A percentile compares a stretch with the other conserved stretches of the same genome.
These are phyloP conservation scores for Yponomeuta cagnagella DNA, from an alignment of 2,888 invertebrate genomes.

Conservation along the genomic window DNA sequence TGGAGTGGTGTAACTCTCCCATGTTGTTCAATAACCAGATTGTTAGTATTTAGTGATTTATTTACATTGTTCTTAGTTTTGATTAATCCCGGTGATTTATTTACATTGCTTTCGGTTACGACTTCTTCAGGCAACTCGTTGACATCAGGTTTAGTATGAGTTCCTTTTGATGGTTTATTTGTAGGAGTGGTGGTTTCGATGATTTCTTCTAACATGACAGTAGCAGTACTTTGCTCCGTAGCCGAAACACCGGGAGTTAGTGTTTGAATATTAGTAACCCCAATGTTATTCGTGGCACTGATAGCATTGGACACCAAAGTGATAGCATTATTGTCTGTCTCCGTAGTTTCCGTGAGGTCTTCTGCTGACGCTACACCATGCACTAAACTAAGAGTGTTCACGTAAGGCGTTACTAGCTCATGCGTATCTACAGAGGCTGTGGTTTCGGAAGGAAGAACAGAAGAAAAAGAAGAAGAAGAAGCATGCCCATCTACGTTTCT, in stretches of 20 bases:
- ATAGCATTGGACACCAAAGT: slow-evolving; percentile 50
- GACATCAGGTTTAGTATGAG: background rate
- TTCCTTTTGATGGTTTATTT: background rate
- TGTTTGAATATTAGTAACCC: slow-evolving; percentile 53
- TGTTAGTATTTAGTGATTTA: background rate
- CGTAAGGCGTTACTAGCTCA: slow-evolving; percentile 63
- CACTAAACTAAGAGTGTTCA: slow-evolving; percentile 62
- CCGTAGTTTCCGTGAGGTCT: slow-evolving; percentile 31
- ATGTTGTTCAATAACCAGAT: background rate
- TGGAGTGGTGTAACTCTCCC: background rate
- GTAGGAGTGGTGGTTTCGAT: background rate
- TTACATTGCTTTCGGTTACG: background rate
- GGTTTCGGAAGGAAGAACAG: slow-evolving; percentile 49
- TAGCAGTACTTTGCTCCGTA: slow-evolving; percentile 18
- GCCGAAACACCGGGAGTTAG: slow-evolving; percentile 28
- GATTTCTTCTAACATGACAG: background rate
- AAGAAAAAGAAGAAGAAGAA: slow-evolving; percentile 46
- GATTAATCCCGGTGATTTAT: background rate
- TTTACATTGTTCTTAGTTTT: background rate
- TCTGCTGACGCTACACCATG: slow-evolving; percentile 56
- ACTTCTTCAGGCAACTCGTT: background rate
- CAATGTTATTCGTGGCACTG: slow-evolving; percentile 40
- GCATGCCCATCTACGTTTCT: slow-evolving; percentile 81
- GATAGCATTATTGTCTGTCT: slow-evolving; percentile 35
- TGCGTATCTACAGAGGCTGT: slow-evolving; percentile 65